A percentile compares a stretch with the other conserved stretches of the same genome.
Conservation (phyloP, 2,113 vertebrate species). For the Callipepla californica region DNA sequence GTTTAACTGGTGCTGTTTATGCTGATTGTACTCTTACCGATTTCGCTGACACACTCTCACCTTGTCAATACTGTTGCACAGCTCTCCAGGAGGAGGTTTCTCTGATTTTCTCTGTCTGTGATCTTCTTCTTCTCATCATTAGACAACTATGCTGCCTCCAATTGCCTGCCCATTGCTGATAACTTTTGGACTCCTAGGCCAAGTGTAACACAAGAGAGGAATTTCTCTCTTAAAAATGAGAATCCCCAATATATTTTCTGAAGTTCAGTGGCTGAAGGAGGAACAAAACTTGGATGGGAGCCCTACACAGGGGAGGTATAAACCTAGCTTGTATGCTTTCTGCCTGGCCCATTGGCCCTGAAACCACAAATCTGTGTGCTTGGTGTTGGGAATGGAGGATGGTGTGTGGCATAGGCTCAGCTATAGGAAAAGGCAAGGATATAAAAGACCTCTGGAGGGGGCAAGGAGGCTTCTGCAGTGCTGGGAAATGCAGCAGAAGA, state of each 20-base stretch:
- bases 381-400: accelerated
- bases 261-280: neutral
- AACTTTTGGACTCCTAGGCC: neutral
- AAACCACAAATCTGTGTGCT: accelerated
- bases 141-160: neutral
- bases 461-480: neutral
- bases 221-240: neutral
- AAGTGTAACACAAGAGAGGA: neutral
- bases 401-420: neutral
- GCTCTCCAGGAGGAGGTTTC: neutral
- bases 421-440: neutral
- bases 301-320: neutral
- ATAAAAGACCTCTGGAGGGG: neutral
- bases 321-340: neutral
- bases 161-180: neutral
- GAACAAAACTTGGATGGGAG: accelerated
- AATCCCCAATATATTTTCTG: neutral
- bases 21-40: conserved; percentile 7
- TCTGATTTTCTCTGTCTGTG: neutral
- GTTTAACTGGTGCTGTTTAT: conserved; percentile 29
- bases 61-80: neutral
- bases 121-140: accelerated
- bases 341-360: neutral
- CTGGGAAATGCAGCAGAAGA: neutral
- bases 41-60: conserved; percentile 15